These are phyloP conservation scores for Marasmarcha lunaedactyla DNA, from an alignment of 2,888 invertebrate genomes.

Conservation along the genomic window DNA sequence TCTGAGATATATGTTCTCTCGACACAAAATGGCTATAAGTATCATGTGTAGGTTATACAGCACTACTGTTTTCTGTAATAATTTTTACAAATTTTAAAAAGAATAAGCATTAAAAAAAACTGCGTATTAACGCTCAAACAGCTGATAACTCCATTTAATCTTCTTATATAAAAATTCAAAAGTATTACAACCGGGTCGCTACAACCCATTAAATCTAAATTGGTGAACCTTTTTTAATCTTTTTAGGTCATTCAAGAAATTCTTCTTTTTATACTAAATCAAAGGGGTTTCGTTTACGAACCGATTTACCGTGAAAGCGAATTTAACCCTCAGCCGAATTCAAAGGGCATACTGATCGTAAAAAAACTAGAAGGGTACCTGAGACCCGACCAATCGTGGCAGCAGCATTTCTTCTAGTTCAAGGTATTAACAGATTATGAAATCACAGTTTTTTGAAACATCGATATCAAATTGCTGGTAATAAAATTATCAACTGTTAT, in stretches of 20 bases:
- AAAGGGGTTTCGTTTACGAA: constrained; percentile 35
- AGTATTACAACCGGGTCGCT: constrained; percentile 15
- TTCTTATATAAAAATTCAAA: constrained; percentile 23
- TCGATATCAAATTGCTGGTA: too few relatives aligned
- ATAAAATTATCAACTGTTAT: too few relatives aligned
- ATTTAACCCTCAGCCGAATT: constrained; percentile 38
- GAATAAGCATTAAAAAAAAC: too few relatives aligned
- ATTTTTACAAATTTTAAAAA: too few relatives aligned
- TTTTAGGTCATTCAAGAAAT: constrained; percentile 32
- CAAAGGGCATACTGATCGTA: constrained; percentile 26
- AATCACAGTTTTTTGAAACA: constrained; percentile 5
- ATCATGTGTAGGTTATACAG: too few relatives aligned
- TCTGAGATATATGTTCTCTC: too few relatives aligned
- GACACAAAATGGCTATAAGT: too few relatives aligned
- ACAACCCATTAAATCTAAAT: neutral
- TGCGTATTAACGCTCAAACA: neutral
- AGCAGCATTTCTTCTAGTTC: neutral
- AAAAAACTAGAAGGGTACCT: constrained; percentile 36
- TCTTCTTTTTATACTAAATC: constrained; percentile 32
- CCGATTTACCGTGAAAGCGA: constrained; percentile 53
- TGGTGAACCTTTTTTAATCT: constrained; percentile 24
- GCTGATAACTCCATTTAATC: constrained; percentile 24
- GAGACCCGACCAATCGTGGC: constrained; percentile 17
- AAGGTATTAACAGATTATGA: neutral
- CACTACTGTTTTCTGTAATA: too few relatives aligned